Evolutionary conservation across 2,888 invertebrate species (phyloP), one percentile per base, ranked within the genome.

Genomic region (Drosophila yooni): DNA sequence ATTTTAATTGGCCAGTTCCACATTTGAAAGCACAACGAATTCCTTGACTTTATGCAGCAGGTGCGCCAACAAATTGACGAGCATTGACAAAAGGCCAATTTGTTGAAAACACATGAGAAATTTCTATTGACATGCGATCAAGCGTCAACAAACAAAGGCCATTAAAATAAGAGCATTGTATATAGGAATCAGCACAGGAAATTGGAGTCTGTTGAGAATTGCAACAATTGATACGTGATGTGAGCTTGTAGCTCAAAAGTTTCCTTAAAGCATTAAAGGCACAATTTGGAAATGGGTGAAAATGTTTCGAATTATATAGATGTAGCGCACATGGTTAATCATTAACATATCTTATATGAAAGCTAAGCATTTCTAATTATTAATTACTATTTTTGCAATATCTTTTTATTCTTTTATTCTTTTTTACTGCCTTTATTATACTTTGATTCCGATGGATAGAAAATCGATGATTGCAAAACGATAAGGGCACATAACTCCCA

Each of bases 1-100:
- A 81, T 71, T 74, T 66, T 88, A 83, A 88, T 83, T 88, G 83
- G 87, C 67, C 56, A 73, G 79, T 71, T 81, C 86, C 68, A 63
- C 78, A 83, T 70, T 70, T 68, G 77, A 72, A 52, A 73, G 70
- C 59, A 50, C 79, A 60, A 25, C 56, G 54, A 36, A 25, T 50
- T 25, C 18, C n/a, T 50, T 72, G 56, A 43, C 34, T 51, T 56
- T 18, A 43, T 29, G n/a, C 38, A 33, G 15, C 72, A 79, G 79
- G 64, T 68, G 62, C n/a, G 29, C 57, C 38, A 15, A 25, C 56
- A 27, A 74, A 74, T 79, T 59, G 78, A 72, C 67, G 68, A 62
- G 29, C 60, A 58, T 31, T 64, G 63, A 61, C 31, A 75, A 79
- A 79, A 36, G 53, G 36, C 31, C 60, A 63, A 51, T 67, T 50